These are phyloP conservation scores for Poecile montanus DNA, from an alignment of 2,797 vertebrate species.

Conservation along the genomic window DNA sequence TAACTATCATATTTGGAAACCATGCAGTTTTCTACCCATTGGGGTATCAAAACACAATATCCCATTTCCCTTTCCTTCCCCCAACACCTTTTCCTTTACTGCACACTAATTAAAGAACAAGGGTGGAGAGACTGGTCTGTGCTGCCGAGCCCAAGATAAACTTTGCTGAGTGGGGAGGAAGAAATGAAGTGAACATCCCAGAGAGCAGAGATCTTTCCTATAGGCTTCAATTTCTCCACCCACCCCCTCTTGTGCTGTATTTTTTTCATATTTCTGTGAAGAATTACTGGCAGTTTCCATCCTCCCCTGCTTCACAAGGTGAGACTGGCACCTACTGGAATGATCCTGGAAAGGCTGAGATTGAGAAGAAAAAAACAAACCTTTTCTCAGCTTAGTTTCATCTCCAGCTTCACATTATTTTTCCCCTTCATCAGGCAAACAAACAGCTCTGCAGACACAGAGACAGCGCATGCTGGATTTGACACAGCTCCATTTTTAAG, in stretches of 20 bases:
- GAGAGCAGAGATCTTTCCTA: slow-evolving; percentile 24
- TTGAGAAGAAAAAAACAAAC: background rate
- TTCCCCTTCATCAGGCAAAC: background rate
- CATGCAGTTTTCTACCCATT: slow-evolving; percentile 23
- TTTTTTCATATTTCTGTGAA: background rate
- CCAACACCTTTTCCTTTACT: slow-evolving; percentile 4
- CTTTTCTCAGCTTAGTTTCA: background rate
- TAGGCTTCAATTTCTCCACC: background rate
- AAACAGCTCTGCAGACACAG: slow-evolving; percentile 12
- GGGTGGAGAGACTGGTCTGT: background rate
- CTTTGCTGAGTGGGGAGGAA: slow-evolving; percentile 48
- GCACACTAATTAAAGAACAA: slow-evolving; percentile 19
- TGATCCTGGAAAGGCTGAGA: background rate
- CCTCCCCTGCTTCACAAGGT: slow-evolving; percentile 16
- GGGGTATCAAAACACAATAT: slow-evolving; percentile 46
- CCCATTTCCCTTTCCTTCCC: background rate
- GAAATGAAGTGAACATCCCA: slow-evolving; percentile 30
- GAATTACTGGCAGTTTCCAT: slow-evolving; percentile 34
- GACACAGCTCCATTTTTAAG: background rate
- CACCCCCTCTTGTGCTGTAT: background rate
- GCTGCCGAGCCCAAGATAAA: slow-evolving; percentile 13
- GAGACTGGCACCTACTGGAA: slow-evolving; percentile 67
- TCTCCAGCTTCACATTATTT: background rate
- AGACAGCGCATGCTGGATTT: background rate
- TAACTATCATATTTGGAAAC: slow-evolving; percentile 54